A percentile compares a stretch with the other conserved stretches of the same genome.
phyloP scores from a whole-genome alignment of 2,797 vertebrate genomes.

The Percopsis omiscomaycus region DNA sequence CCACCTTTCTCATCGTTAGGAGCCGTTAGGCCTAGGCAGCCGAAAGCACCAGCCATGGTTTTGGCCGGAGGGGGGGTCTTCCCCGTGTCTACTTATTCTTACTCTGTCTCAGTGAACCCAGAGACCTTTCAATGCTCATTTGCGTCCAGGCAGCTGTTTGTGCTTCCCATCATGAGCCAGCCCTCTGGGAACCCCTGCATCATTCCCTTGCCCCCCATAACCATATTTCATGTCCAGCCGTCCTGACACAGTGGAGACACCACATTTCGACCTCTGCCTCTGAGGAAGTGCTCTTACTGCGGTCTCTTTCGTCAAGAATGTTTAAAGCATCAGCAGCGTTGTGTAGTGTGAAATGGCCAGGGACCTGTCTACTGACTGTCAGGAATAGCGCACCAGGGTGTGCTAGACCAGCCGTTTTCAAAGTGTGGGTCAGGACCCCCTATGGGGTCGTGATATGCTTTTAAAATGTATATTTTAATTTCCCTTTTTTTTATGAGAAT shows the following conservation, averaged over 20 bases:
- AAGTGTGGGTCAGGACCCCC: too few species aligned
- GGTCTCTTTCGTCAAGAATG: slow-evolving; percentile 32
- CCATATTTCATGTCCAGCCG: slow-evolving; percentile 19
- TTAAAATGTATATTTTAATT: neutral
- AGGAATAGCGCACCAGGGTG: slow-evolving; percentile 26
- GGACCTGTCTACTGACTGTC: slow-evolving; percentile 25
- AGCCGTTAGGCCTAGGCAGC: slow-evolving; percentile 42
- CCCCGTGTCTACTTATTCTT: slow-evolving; percentile 31
- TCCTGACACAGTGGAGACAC: slow-evolving; percentile 17
- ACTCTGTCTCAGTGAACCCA: slow-evolving; percentile 6
- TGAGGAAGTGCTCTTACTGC: slow-evolving; percentile 15
- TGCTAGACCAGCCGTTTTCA: too few species aligned
- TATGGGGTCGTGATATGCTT: too few species aligned
- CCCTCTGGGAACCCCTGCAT: slow-evolving; percentile 16
- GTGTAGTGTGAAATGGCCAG: slow-evolving; percentile 35
- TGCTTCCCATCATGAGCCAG: slow-evolving; percentile 10
- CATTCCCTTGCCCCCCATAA: slow-evolving; percentile 18
- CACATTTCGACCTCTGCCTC: slow-evolving; percentile 12
- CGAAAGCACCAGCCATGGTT: slow-evolving; percentile 25
- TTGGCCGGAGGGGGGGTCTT: slow-evolving; percentile 20
- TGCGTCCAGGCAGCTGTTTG: slow-evolving; percentile 32
- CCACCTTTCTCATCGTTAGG: slow-evolving; percentile 69
- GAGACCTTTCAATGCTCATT: slow-evolving; percentile 50
- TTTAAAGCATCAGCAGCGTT: slow-evolving; percentile 29
- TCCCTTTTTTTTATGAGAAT: neutral